Conservation (phyloP, 1,140 invertebrate species). For the Ladona fulva region DNA sequence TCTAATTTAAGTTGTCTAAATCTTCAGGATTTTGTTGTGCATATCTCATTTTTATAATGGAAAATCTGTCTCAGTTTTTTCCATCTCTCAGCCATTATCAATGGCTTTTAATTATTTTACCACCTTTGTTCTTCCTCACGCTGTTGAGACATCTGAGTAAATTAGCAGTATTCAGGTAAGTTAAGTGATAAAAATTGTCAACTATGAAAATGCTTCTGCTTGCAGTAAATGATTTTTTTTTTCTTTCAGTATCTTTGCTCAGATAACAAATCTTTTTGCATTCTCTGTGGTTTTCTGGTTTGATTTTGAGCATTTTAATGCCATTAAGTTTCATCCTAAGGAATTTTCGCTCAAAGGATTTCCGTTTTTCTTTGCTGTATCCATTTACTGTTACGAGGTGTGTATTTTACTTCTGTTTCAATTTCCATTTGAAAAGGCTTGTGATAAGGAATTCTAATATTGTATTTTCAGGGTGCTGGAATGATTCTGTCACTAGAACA, state of each 20-base stretch:
- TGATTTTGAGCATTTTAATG: conserved; percentile 40
- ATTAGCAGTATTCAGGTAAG: conserved; percentile 14
- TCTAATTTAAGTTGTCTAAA: neutral
- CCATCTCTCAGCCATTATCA: neutral
- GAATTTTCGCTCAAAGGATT: conserved; percentile 37
- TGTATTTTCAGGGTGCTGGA: conserved; percentile 35
- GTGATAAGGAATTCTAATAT: conserved; percentile 18
- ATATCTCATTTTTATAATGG: conserved; percentile 17
- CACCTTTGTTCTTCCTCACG: neutral
- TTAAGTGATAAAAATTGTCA: neutral
- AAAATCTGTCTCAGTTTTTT: conserved; percentile 11
- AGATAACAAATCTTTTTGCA: conserved; percentile 38
- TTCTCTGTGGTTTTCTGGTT: conserved; percentile 44
- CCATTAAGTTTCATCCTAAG: conserved; percentile 35
- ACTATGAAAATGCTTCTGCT: neutral
- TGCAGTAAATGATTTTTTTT: neutral
- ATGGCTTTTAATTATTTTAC: conserved; percentile 15
- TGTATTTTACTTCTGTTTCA: conserved; percentile 18
- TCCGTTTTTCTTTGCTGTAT: conserved; percentile 40
- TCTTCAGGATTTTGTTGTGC: conserved; percentile 17
- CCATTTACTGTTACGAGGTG: conserved; percentile 44
- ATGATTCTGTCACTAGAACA: conserved; percentile 40
- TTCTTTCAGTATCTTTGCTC: conserved; percentile 29
- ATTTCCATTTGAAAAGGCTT: conserved; percentile 10
- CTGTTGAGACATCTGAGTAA: conserved; percentile 13